Evolutionary conservation across 2,113 vertebrate genomes (phyloP).

Genomic region (Mungos mungo): DNA sequence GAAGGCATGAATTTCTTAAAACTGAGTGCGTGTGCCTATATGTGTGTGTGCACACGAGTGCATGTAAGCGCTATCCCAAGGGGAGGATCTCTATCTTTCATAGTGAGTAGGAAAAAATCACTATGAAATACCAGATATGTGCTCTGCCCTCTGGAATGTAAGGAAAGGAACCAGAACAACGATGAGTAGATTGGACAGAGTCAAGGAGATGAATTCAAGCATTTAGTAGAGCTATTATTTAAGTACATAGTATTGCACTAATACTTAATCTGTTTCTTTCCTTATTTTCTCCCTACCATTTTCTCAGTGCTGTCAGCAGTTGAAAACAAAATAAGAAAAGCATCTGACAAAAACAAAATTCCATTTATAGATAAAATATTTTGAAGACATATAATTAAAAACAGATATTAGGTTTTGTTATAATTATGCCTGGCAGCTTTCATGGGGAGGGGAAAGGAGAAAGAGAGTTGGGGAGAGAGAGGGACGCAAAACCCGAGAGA

Average conservation of each 20-base stretch:
- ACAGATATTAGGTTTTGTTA: not conserved
- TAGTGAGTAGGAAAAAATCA: not conserved
- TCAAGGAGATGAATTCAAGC: not conserved
- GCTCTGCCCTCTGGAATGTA: not conserved
- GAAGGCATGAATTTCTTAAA: not conserved
- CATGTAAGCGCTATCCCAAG: not conserved
- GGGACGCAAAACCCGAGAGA: no score
- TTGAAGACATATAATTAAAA: constrained; percentile 22
- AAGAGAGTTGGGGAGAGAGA: no score
- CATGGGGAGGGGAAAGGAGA: no score
- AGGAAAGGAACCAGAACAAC: not conserved
- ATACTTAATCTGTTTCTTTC: not conserved
- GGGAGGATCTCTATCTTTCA: not conserved
- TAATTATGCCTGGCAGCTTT: not conserved
- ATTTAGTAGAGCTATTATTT: not conserved
- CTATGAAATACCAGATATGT: not conserved
- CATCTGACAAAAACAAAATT: constrained; percentile 2
- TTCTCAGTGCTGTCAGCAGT: not conserved
- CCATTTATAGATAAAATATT: not conserved
- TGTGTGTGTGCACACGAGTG: not conserved
- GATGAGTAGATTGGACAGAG: not conserved
- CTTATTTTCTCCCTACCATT: not conserved
- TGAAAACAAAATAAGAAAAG: not conserved
- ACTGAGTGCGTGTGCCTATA: not conserved
- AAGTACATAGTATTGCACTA: not conserved